phyloP scores from a whole-genome alignment of 2,888 invertebrate genomes.

The Sericinus montela region DNA sequence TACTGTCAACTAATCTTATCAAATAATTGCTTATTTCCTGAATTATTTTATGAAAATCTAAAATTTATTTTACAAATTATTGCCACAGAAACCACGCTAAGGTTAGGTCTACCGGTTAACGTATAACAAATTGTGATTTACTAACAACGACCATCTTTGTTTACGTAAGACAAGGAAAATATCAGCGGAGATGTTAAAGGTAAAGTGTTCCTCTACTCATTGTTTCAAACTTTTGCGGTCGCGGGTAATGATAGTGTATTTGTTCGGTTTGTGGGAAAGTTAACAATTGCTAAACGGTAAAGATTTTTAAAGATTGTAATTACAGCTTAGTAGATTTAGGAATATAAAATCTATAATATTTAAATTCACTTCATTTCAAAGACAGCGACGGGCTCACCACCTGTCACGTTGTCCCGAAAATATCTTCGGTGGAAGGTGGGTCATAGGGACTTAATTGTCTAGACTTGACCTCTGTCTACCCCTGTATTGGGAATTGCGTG shows the following conservation, averaged over 20 bases:
- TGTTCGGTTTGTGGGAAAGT: neutral
- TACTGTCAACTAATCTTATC: too few species aligned
- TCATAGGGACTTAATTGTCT: too few species aligned
- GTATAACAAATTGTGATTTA: constrained; percentile 16
- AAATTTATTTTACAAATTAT: constrained; percentile 6
- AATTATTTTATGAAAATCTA: neutral
- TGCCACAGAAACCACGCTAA: neutral
- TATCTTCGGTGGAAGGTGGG: too few species aligned
- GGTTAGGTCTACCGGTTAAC: neutral
- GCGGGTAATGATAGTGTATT: neutral
- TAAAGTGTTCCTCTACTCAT: neutral
- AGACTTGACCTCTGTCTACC: too few species aligned
- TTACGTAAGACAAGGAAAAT: constrained; percentile 16
- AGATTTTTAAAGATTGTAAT: too few species aligned
- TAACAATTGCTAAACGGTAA: neutral
- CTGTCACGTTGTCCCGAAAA: too few species aligned
- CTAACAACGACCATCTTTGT: constrained; percentile 6
- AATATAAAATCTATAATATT: too few species aligned
- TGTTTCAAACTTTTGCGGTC: constrained; percentile 6
- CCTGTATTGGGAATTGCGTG: too few species aligned
- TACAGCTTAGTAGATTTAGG: too few species aligned
- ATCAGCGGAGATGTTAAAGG: neutral
- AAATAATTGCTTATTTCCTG: neutral
- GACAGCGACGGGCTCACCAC: too few species aligned
- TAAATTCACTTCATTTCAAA: too few species aligned